Conservation (phyloP, 2,113 vertebrate genomes). For the Procavia capensis region DNA sequence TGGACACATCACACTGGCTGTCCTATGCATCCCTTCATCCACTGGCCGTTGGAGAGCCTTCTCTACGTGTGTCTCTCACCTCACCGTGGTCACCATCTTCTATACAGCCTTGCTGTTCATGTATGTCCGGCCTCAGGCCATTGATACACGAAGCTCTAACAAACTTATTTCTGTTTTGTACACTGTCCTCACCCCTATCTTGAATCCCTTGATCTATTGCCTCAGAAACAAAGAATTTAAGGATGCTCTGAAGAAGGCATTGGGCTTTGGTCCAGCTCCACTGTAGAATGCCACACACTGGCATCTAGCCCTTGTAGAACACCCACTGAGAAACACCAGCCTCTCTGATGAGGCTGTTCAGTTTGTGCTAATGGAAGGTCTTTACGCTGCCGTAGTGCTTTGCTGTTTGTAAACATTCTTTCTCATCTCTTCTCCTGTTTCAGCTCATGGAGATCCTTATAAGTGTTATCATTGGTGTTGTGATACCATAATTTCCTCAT, state of each 20-base stretch:
- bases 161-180: constrained; percentile 19
- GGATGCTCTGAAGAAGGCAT: neutral
- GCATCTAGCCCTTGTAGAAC: neutral
- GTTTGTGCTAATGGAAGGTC: neutral
- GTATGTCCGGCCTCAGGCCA: constrained; percentile 23
- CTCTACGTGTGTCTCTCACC: constrained; percentile 35
- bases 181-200: neutral
- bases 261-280: neutral
- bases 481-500: neutral
- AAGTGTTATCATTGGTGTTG: neutral
- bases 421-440: neutral
- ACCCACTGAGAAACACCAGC: neutral
- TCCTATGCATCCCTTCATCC: constrained; percentile 8
- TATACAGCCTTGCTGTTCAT: constrained; percentile 26
- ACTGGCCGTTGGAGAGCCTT: constrained; percentile 41
- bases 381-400: neutral
- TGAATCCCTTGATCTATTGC: neutral
- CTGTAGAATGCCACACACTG: fast-evolving
- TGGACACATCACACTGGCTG: neutral
- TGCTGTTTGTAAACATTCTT: neutral
- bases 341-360: neutral
- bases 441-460: neutral
- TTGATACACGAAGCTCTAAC: neutral
- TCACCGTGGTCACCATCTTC: constrained; percentile 24
- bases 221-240: constrained; percentile 1